Evolutionary conservation across 2,888 invertebrate species (phyloP), one percentile per base, ranked within the genome.

Genomic region (Folsomia manolachei): DNA sequence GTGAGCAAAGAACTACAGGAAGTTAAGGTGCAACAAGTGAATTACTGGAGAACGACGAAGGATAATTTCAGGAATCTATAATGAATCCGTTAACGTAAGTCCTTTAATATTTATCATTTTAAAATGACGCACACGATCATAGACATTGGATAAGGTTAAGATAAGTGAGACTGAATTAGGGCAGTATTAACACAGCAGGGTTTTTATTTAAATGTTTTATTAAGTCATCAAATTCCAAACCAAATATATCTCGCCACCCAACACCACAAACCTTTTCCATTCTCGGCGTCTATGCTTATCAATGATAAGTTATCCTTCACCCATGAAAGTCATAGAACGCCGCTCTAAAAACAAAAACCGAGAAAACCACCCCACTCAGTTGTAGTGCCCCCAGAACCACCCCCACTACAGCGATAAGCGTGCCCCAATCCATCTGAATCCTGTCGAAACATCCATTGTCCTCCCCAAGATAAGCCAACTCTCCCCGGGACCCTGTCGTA

Each of bases 81-180:
- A 73, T 73, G 73, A 73, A 73, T 61, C 73, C 73, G 18, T 39
- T 73, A 26, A 73, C 73, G 73, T 73, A 69, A 73, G 73, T 68
- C 62, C n/a, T 1, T 21, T 18, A 4, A 21, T 19, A 19, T 9
- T 61, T 14, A 23, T 19, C 9, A 14, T 19, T 14, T 61, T 14
- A 19, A 61, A 61, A 19, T 25, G 25, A 24, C 27, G 26, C n/a
- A 64, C 1, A 24, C 14, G 19, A 64, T 24, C 21, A 63, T 24
- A 23, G 24, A 23, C 25, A 19, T 25, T 62, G 1, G 2, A 18
- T n/a, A 1, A 23, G 61, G 9, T n/a, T n/a, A n/a, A n/a, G n/a
- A n/a, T n/a, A n/a, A n/a, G n/a, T n/a, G n/a, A n/a, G n/a, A n/a
- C n/a, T 19, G n/a, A 9, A 19, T 19, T 61, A 9, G 11, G 25